These are phyloP conservation scores for Eupsilia transversa DNA, from an alignment of 2,888 invertebrate genomes.

Conservation along the genomic window DNA sequence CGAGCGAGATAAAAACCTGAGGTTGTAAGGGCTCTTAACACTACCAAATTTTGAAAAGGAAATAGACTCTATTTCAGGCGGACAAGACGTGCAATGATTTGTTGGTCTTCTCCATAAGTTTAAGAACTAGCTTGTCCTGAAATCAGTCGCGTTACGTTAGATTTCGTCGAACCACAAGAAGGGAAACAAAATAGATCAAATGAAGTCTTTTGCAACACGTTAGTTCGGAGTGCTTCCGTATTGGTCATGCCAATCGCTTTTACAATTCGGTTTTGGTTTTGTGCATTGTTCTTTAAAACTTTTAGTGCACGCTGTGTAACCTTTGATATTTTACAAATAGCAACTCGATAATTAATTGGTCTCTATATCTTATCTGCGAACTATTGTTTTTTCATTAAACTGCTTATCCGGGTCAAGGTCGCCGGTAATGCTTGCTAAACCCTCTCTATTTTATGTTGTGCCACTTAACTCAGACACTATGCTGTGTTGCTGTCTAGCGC, in stretches of 20 bases:
- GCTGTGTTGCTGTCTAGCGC: conserved; percentile 19
- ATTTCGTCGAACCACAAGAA: neutral
- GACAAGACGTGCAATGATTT: neutral
- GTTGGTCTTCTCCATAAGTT: neutral
- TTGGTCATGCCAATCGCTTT: neutral
- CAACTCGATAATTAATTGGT: conserved; percentile 45
- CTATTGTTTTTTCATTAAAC: conserved; percentile 56
- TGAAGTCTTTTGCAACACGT: neutral
- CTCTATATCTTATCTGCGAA: conserved; percentile 46
- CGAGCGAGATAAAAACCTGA: too few relatives aligned
- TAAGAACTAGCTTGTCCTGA: neutral
- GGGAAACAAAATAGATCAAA: neutral
- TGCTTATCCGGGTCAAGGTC: conserved; percentile 52
- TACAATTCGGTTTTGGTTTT: conserved; percentile 1
- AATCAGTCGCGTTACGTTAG: neutral
- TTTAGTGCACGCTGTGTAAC: conserved; percentile 11
- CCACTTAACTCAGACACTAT: conserved; percentile 11
- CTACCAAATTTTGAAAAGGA: neutral
- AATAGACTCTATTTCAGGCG: neutral
- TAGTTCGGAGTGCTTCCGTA: neutral
- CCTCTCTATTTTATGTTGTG: conserved; percentile 29
- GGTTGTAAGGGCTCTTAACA: too few relatives aligned
- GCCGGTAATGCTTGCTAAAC: conserved; percentile 36
- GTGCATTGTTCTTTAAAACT: conserved; percentile 9
- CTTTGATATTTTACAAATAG: conserved; percentile 40